Conservation (phyloP, 2,888 invertebrate species). For the Mimumesa dahlbomi region DNA sequence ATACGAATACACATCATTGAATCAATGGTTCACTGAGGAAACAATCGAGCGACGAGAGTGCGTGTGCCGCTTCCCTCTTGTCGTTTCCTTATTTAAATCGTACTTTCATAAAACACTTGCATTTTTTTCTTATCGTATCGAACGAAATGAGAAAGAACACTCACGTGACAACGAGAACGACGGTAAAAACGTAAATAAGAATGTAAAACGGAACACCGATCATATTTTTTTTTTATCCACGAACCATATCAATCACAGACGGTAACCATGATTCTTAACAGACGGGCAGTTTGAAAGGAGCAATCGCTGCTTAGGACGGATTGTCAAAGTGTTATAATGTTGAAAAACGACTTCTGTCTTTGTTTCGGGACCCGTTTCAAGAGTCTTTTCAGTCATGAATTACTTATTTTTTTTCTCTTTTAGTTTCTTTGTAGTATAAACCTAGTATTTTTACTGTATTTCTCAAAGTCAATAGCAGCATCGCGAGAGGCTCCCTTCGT, state of each 20-base stretch:
- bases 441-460: slow-evolving; percentile 19
- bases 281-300: slow-evolving; percentile 56
- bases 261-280: neutral
- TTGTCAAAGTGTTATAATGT: slow-evolving; percentile 58
- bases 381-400: slow-evolving; percentile 29
- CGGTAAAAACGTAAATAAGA: neutral
- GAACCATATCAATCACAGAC: too few species aligned
- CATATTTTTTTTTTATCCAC: neutral
- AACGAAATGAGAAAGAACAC: slow-evolving; percentile 33
- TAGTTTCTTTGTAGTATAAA: slow-evolving; percentile 4
- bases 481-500: slow-evolving; percentile 34
- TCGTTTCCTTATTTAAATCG: neutral
- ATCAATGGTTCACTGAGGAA: slow-evolving; percentile 41
- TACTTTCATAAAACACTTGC: neutral
- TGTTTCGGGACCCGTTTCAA: slow-evolving; percentile 3
- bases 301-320: slow-evolving; percentile 67
- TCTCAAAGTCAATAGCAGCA: slow-evolving; percentile 30
- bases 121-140: neutral
- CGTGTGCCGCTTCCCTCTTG: neutral
- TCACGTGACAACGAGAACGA: neutral
- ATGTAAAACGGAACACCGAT: neutral
- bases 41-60: slow-evolving; percentile 20
- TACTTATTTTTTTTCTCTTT: slow-evolving; percentile 11
- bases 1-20: slow-evolving; percentile 27
- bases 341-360: slow-evolving; percentile 24